Conservation (phyloP, 2,113 vertebrate genomes). For the Lutjanus erythropterus region DNA sequence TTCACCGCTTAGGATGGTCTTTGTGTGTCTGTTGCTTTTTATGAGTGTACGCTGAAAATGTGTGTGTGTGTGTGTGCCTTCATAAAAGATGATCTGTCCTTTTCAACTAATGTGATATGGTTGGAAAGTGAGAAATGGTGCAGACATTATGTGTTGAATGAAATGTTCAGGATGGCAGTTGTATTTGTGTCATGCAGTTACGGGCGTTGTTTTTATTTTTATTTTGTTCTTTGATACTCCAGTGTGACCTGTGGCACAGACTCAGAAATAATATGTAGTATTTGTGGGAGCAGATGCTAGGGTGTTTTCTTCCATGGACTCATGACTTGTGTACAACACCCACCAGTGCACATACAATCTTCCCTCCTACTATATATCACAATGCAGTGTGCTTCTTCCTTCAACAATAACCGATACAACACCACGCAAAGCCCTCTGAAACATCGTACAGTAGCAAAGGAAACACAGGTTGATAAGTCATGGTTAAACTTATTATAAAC, state of each 20-base stretch:
- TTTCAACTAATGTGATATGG: conserved; percentile 15
- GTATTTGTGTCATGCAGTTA: neutral
- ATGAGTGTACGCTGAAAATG: conserved; percentile 13
- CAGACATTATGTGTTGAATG: conserved; percentile 17
- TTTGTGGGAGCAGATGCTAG: conserved; percentile 5
- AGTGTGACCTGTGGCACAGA: neutral
- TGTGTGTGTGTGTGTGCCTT: neutral
- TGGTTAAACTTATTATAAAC: neutral
- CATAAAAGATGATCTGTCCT: conserved; percentile 17
- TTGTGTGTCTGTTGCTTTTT: conserved; percentile 3
- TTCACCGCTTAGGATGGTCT: conserved; percentile 35
- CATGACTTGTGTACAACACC: neutral
- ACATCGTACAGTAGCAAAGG: neutral
- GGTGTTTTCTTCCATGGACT: conserved; percentile 19
- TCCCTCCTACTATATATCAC: conserved; percentile 32
- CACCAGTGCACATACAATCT: conserved; percentile 7
- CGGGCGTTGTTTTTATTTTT: conserved; percentile 9
- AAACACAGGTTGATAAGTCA: conserved; percentile 1
- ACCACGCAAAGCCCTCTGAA: conserved; percentile 7
- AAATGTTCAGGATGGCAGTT: neutral
- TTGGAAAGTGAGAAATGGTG: conserved; percentile 30
- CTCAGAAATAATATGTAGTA: conserved; percentile 9
- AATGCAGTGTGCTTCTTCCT: conserved; percentile 13
- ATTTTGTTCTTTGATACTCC: conserved; percentile 9
- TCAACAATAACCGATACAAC: conserved; percentile 32